Evolutionary conservation across 2,888 invertebrate genomes (phyloP), one percentile per base, ranked within the genome.

Genomic region (Leptopilina syphax): DNA sequence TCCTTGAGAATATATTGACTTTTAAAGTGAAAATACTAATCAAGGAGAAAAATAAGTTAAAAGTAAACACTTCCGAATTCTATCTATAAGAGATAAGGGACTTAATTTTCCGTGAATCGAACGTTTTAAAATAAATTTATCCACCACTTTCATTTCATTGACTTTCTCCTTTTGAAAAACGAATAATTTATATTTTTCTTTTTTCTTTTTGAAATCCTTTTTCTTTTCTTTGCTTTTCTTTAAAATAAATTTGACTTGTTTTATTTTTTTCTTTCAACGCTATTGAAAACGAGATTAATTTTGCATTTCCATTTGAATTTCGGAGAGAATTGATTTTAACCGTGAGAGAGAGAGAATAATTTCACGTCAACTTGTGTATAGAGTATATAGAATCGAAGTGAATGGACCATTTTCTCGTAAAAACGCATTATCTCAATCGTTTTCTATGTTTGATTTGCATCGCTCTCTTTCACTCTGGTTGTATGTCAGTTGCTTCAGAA

Each of bases 371-470:
- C 57, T 12, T 34, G 34, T 34, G 34, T 34, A 73, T 73, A 34
- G 34, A 3, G 34, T 34, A 34, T 57, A 50, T 50, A 73, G 34
- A 73, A 24, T 57, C n/a, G 27, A 57, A 73, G 73, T 73, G 73
- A 73, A 73, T 73, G 73, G 57, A 73, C 34, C 57, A 57, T 73
- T 50, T 73, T 73, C 57, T 73, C 57, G 57, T 34, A 73, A 41
- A 41, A 73, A 73, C 73, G 47, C 27, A 73, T 65, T 65, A 65
- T 57, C 34, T 27, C 54, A 57, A 73, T 73, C n/a, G 54, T 34
- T 73, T 70, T 73, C 57, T 27, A 13, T 34, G 73, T 73, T 70
- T 57, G 73, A 50, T 73, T 73, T 73, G 73, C 13, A 73, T 73
- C 73, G 73, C 57, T 34, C 73, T 57, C 73, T 57, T 73, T 73